Conservation (phyloP, 2,113 vertebrate species). For the Antigone vipio region DNA sequence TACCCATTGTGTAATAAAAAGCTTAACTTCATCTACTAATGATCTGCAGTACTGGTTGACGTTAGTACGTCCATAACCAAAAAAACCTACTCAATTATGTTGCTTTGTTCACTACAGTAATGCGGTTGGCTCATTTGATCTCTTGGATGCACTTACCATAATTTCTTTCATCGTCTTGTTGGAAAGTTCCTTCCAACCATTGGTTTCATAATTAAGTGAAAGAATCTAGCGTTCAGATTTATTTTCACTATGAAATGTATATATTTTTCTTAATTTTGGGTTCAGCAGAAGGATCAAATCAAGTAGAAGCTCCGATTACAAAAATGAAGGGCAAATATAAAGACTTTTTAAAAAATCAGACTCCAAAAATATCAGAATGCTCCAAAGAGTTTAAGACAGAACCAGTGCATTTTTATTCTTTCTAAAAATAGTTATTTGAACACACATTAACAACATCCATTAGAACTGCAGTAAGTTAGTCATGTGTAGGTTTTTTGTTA, state of each 20-base stretch:
- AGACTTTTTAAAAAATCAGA: neutral
- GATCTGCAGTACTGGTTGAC: neutral
- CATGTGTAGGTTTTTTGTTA: neutral
- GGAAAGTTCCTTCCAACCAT: neutral
- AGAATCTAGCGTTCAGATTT: neutral
- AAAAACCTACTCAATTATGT: neutral
- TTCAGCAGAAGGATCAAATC: neutral
- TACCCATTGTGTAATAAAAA: neutral
- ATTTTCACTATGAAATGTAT: neutral
- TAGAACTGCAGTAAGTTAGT: neutral
- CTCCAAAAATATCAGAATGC: neutral
- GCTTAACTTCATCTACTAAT: neutral
- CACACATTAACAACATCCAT: rapidly evolving
- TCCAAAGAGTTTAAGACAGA: neutral
- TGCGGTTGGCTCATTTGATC: neutral
- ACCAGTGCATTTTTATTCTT: neutral
- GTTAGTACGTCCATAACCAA: neutral
- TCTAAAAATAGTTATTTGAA: neutral
- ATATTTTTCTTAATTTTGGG: neutral
- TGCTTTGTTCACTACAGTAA: neutral
- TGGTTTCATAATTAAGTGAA: neutral
- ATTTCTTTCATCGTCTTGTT: neutral
- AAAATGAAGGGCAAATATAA: neutral
- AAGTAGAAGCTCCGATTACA: neutral
- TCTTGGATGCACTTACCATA: neutral